A percentile compares a stretch with the other conserved stretches of the same genome.
Conservation (phyloP, 2,797 vertebrate species). For the Sebastes diploproa region DNA sequence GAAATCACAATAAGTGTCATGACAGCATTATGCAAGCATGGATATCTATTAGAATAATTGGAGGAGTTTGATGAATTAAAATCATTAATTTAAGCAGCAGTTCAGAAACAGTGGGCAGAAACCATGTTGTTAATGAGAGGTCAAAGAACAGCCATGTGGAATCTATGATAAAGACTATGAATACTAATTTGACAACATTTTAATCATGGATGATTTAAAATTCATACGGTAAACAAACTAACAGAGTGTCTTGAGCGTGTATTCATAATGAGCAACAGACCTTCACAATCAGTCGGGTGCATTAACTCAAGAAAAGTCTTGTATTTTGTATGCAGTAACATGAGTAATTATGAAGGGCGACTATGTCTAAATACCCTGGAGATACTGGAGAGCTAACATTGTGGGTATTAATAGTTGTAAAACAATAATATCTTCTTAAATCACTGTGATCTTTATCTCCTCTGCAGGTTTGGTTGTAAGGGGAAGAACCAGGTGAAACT, state of each 20-base stretch:
- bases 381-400: background rate
- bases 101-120: background rate
- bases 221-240: background rate
- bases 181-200: background rate
- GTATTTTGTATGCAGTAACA: background rate
- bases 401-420: background rate
- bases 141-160: background rate
- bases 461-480: constrained; percentile 86
- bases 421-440: background rate
- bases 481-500: constrained; percentile 85
- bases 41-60: background rate
- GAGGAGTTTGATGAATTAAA: background rate
- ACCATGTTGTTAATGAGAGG: background rate
- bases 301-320: background rate
- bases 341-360: background rate
- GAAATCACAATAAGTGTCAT: background rate
- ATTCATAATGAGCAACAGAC: background rate
- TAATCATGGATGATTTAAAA: background rate
- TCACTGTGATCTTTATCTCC: background rate
- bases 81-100: background rate
- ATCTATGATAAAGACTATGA: background rate
- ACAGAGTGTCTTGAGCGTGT: background rate
- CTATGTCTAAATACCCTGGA: background rate
- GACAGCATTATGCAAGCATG: background rate
- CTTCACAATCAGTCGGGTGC: background rate